A percentile compares a stretch with the other conserved stretches of the same genome.
Evolutionary conservation across 2,797 vertebrate genomes (phyloP).

Genomic region (Pogoniulus pusillus): DNA sequence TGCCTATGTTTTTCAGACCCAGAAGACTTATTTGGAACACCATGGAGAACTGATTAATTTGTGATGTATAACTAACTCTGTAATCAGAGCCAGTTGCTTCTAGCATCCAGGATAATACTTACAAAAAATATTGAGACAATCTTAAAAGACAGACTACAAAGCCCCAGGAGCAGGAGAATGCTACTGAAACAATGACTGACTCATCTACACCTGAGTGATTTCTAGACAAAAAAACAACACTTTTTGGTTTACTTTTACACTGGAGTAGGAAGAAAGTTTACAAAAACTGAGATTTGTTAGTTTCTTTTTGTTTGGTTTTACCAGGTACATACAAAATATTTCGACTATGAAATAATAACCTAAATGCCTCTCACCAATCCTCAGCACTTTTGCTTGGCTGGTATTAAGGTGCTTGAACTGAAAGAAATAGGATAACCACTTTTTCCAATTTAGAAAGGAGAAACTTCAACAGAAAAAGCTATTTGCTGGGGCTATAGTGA

Average conservation of each 20-base stretch:
- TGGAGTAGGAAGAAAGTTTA: neutral
- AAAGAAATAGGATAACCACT: neutral
- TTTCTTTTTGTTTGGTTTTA: neutral
- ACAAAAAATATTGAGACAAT: neutral
- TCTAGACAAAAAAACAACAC: neutral
- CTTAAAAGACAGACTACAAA: neutral
- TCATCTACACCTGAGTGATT: neutral
- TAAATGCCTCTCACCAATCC: neutral
- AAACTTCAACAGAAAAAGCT: constrained; percentile 30
- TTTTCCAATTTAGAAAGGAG: neutral
- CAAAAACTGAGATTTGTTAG: neutral
- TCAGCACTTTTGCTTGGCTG: neutral
- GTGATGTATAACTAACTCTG: neutral
- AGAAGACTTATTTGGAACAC: neutral
- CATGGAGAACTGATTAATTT: neutral
- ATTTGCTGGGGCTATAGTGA: neutral
- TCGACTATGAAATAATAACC: neutral
- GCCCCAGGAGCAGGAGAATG: neutral
- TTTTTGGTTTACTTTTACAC: neutral
- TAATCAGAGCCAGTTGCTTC: neutral
- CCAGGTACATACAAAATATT: neutral
- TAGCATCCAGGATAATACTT: neutral
- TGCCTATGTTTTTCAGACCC: neutral
- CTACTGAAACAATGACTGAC: neutral
- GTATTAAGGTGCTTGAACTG: neutral